Evolutionary conservation across 2,113 vertebrate genomes (phyloP), one percentile per base, ranked within the genome.

Genomic region (Tamias sibiricus): DNA sequence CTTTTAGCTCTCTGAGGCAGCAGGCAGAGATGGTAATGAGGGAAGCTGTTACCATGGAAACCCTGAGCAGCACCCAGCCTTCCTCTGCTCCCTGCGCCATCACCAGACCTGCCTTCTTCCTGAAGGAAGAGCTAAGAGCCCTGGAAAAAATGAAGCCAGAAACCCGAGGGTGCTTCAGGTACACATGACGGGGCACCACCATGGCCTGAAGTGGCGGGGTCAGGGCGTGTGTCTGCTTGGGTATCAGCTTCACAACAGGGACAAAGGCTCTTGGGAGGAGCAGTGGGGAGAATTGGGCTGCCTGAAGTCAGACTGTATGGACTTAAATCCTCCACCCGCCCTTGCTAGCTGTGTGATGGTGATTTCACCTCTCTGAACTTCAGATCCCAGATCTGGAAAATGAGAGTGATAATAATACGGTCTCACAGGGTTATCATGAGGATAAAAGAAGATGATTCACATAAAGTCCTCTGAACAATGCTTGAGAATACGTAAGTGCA

Each of bases 1-100:
- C 57, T 64, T 47, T 47, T 24, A 54, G 95, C 32, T 72, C 54
- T 84, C 71, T 59, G 17, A n/a, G 40, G 89, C 59, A 40, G 64
- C 94, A 91, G 66, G 72, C 62, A 80, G 42, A 86, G 35, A 13
- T 11, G 69, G 26, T 7, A 26, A 54, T 22, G 35, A 91, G 92
- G 91, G 72, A 95, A 66, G 79, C 82, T 62, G 74, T 94, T 91
- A 62, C 72, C 40, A 16, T 84, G 87, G 96, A 93, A 92, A 97
- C 90, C 66, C 14, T 47, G 71, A 75, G 76, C 44, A 47, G 37
- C 19, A 14, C 47, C 68, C 62, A 20, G 44, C 57, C 84, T 87
- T 79, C 35, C 47, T 87, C 79, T 13, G 57, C 8, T 30, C 37
- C 80, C 59, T 80, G 72, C 24, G 42, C 79, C 32, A 49, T 9